phyloP scores from a whole-genome alignment of 2,888 invertebrate species.

The Maniola hyperantus region DNA sequence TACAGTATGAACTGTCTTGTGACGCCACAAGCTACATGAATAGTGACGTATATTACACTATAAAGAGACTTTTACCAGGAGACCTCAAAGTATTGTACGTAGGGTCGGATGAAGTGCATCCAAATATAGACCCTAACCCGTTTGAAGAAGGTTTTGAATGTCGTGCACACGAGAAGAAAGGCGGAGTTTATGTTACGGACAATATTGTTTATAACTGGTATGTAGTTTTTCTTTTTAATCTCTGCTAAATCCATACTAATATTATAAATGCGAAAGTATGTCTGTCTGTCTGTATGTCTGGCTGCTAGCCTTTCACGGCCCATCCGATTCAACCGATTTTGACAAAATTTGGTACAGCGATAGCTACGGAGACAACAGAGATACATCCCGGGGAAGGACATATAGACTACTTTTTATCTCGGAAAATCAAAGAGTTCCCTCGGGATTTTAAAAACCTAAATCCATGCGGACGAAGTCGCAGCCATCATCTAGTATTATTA shows the following conservation, averaged over 20 bases:
- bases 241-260: too few species aligned
- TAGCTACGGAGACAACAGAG: too few species aligned
- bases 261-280: too few species aligned
- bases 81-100: slow-evolving; percentile 90
- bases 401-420: too few species aligned
- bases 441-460: too few species aligned
- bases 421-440: too few species aligned
- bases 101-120: slow-evolving; percentile 67
- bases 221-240: slow-evolving; percentile 39
- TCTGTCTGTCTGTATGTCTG: not conserved
- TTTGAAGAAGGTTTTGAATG: slow-evolving; percentile 86
- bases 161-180: slow-evolving; percentile 86
- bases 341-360: too few species aligned
- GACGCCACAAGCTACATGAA: slow-evolving; percentile 89
- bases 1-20: slow-evolving; percentile 84
- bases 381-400: too few species aligned
- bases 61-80: slow-evolving; percentile 91
- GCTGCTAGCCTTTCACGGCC: too few species aligned
- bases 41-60: slow-evolving; percentile 88
- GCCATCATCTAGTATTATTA: too few species aligned
- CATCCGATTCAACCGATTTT: too few species aligned
- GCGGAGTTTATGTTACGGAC: slow-evolving; percentile 91
- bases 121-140: slow-evolving; percentile 85
- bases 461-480: too few species aligned
- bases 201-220: slow-evolving; percentile 90